These are phyloP conservation scores for Clarias macrocephalus DNA, from an alignment of 2,113 vertebrate species.

Conservation along the genomic window DNA sequence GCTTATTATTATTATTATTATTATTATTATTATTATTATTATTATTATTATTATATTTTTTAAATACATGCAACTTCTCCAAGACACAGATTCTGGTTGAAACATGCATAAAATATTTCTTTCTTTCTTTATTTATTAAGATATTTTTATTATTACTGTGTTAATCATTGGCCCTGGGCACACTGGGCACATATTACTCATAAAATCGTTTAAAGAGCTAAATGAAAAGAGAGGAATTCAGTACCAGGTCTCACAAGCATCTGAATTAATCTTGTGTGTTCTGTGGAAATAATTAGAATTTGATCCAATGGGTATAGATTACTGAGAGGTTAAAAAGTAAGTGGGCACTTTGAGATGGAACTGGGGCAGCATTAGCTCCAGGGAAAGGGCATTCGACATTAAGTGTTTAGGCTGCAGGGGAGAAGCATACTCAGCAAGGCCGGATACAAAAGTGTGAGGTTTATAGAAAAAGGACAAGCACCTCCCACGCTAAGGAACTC, in stretches of 20 bases:
- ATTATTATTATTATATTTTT: not conserved
- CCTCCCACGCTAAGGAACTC: slow-evolving; percentile 32
- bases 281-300: slow-evolving; percentile 10
- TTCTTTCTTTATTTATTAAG: no score
- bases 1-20: not conserved
- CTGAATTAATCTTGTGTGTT: not conserved
- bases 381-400: not conserved
- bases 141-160: not conserved
- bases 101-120: not conserved
- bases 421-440: slow-evolving; percentile 10
- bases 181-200: no score
- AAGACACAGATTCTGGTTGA: not conserved
- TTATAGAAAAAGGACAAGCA: slow-evolving; percentile 23
- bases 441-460: not conserved
- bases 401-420: slow-evolving; percentile 16
- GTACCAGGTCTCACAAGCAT: not conserved
- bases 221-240: not conserved
- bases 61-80: not conserved
- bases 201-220: not conserved
- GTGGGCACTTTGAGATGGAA: slow-evolving; percentile 10
- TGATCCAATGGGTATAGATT: not conserved
- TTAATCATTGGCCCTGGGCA: not conserved
- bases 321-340: slow-evolving; percentile 22
- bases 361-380: not conserved
- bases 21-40: no score